A percentile compares a stretch with the other conserved stretches of the same genome.
Evolutionary conservation across 2,113 vertebrate genomes (phyloP).

Genomic region (Ictalurus punctatus): DNA sequence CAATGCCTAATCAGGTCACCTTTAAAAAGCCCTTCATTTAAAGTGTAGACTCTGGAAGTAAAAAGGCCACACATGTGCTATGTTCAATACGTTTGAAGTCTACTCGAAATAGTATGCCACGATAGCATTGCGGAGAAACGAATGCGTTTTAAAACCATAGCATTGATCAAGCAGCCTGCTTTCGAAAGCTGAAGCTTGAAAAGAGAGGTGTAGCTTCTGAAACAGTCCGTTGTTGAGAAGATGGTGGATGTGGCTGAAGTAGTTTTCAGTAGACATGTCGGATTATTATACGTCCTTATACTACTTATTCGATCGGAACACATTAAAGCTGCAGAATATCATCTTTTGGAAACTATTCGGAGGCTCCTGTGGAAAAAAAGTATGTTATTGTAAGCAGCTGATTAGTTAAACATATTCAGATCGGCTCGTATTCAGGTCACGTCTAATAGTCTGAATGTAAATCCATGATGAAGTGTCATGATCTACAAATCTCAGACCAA

Average conservation of each 20-base stretch:
- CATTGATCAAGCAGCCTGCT: neutral
- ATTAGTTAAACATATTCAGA: neutral
- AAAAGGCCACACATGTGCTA: conserved; percentile 33
- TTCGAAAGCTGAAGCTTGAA: neutral
- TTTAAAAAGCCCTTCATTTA: conserved; percentile 37
- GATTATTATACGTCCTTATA: neutral
- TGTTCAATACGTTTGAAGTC: neutral
- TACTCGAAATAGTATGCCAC: neutral
- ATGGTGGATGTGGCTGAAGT: neutral
- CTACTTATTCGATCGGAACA: neutral
- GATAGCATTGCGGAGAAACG: neutral
- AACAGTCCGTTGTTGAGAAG: neutral
- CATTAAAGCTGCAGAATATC: neutral
- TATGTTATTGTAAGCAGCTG: neutral
- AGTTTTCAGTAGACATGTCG: neutral
- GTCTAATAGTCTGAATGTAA: neutral
- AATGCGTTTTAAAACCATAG: neutral
- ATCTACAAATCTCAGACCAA: neutral
- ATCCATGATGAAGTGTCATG: neutral
- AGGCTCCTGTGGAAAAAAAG: neutral
- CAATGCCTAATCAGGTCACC: conserved; percentile 43
- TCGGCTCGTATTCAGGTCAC: neutral
- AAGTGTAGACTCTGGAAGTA: conserved; percentile 27
- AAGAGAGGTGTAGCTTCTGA: neutral
- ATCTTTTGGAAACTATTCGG: neutral